Percentiles rank a stretch among this genome's conserved stretches.
Evolutionary conservation across 2,888 invertebrate genomes (phyloP).

Genomic region (Nomada ruficornis): DNA sequence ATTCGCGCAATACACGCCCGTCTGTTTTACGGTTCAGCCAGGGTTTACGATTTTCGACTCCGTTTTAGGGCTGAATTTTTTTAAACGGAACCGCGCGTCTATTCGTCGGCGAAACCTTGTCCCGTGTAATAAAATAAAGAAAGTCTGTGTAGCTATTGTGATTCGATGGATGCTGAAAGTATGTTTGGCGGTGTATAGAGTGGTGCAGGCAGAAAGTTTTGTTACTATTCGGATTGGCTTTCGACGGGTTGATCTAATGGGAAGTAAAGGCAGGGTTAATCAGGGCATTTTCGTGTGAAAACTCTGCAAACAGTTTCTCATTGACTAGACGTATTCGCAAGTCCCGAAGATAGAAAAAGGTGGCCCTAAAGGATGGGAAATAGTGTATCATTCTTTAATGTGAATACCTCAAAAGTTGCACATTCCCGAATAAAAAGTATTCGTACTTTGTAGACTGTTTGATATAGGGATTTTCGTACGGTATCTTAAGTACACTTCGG

Average conservation of each 20-base stretch:
- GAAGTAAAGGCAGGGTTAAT: neutral
- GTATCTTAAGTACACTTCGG: neutral
- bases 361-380: too few species aligned
- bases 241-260: neutral
- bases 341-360: neutral
- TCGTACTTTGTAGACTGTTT: neutral
- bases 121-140: neutral
- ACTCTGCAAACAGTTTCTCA: neutral
- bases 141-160: neutral
- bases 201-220: neutral
- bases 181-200: neutral
- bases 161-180: neutral
- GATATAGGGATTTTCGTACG: neutral
- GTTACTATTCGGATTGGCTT: too few species aligned
- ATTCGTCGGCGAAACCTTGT: neutral
- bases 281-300: neutral
- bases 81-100: neutral
- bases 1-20: constrained; percentile 8
- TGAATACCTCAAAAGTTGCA: neutral
- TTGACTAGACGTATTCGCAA: neutral
- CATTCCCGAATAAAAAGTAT: neutral
- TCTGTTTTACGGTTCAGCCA: constrained; percentile 18
- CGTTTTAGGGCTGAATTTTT: constrained; percentile 6
- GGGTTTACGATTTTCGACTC: constrained; percentile 12
- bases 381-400: neutral